These are phyloP conservation scores for Yponomeuta malinellus DNA, from an alignment of 2,888 invertebrate species.

Conservation along the genomic window DNA sequence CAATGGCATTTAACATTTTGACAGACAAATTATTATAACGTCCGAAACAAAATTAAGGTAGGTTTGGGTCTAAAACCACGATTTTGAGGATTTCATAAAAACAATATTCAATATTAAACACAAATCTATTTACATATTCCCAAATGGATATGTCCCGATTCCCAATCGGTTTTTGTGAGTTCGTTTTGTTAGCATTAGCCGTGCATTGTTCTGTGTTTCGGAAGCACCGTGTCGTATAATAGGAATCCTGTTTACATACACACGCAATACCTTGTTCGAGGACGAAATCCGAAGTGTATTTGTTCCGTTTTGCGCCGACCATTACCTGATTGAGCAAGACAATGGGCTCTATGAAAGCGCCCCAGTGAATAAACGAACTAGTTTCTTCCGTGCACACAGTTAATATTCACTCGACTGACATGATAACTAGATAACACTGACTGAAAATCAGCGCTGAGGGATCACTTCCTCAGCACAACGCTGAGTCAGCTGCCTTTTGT, in stretches of 20 bases:
- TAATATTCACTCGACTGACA: not conserved
- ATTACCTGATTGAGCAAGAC: not conserved
- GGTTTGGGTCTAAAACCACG: not conserved
- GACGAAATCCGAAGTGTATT: not conserved
- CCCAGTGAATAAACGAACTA: not conserved
- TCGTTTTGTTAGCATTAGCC: slow-evolving; percentile 8
- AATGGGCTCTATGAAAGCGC: not conserved
- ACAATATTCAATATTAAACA: not conserved
- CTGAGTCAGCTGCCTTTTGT: no score
- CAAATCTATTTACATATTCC: not conserved
- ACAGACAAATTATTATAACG: not conserved
- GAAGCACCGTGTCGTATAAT: slow-evolving; percentile 4
- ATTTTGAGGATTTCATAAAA: not conserved
- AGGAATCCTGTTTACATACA: slow-evolving; percentile 4
- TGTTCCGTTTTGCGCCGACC: not conserved
- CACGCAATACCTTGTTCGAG: not conserved
- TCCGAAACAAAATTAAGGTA: not conserved
- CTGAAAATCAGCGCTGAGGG: no score
- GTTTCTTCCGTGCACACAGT: not conserved
- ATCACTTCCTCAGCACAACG: no score
- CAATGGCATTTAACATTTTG: not conserved
- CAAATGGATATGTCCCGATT: slow-evolving; percentile 8
- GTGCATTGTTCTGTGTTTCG: slow-evolving; percentile 8
- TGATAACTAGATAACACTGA: not conserved
- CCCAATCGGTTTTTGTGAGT: slow-evolving; percentile 5